Base-by-base conservation (phyloP, 1,140 invertebrate species). In the Lineus longissimus region DNA sequence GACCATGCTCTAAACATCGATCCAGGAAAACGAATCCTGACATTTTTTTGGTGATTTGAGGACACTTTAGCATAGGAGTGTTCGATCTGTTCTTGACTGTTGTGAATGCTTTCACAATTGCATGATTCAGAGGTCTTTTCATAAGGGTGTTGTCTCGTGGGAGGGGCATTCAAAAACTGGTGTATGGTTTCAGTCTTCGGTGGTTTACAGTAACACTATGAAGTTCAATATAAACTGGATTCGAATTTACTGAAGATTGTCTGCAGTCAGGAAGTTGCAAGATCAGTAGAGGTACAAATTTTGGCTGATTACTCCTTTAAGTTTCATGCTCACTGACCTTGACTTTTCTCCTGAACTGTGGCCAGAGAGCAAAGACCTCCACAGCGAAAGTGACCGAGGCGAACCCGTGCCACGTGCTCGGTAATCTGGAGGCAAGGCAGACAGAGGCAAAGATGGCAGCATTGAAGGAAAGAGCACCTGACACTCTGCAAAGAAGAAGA, bases 401-500 rank as follows among this genome's bases (percentile, higher is more conserved):
- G 82, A 97, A 97, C 0, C 92, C 91, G 73, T 96, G 89, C 70
- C 88, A 88, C 0, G 91, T 70, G 0, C 90, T 90, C 0, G 89
- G 85, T 4, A 98, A 78, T 72, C 96, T 85, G 0, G 96, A 98
- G 0, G 95, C 92, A 55, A 98, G 82, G 85, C 95, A 98, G 23
- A 98, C 89, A 0, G 94, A 91, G 0, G 90, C 91, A 84, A 97
- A 97, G 56, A 96, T 88, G 0, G 91, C 94, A 0, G 93, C 91
- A 83, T 94, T 97, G 55, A 96, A 70, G 4, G 86, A 86, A 81
- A 97, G 81, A 0, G 92, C 89, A 66, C 91, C 92, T 29, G 77
- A 80, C 2, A 83, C 84, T 45, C 80, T 82, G 0, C 88, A 92
- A 19, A 91, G 86, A 47, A 91, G 6, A 15, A n/a, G n/a, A n/a